phyloP scores from a whole-genome alignment of 2,113 vertebrate genomes.

The Bos indicus region DNA sequence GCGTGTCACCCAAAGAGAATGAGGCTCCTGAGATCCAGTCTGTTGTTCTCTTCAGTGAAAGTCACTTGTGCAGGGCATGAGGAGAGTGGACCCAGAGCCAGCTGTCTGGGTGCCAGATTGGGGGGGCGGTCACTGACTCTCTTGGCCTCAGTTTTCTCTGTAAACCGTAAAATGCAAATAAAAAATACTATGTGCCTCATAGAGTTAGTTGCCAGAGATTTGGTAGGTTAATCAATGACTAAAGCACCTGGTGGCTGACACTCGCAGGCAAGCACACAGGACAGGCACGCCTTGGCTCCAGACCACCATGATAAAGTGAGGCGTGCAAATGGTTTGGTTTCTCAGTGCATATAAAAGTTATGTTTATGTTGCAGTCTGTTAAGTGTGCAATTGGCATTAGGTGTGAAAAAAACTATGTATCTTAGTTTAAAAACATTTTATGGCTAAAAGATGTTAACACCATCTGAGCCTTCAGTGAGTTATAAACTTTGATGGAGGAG shows the following conservation, averaged over 20 bases:
- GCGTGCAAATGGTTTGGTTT: background rate
- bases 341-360: background rate
- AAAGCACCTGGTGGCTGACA: background rate
- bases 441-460: background rate
- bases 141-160: background rate
- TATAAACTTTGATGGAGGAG: background rate
- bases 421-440: background rate
- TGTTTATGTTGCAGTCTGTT: background rate
- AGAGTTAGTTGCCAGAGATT: background rate
- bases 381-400: background rate
- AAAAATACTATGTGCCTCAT: background rate
- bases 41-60: background rate
- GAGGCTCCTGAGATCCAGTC: background rate
- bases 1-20: background rate
- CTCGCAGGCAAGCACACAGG: background rate
- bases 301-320: background rate
- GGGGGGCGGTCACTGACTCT: background rate
- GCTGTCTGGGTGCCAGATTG: background rate
- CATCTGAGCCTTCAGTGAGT: background rate
- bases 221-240: background rate
- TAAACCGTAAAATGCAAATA: background rate
- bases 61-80: background rate
- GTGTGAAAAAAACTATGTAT: background rate
- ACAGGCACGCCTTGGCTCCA: background rate
- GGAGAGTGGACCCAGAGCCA: background rate